Conservation (phyloP, 2,888 invertebrate genomes). For the Caenorhabditis sulstoni region DNA sequence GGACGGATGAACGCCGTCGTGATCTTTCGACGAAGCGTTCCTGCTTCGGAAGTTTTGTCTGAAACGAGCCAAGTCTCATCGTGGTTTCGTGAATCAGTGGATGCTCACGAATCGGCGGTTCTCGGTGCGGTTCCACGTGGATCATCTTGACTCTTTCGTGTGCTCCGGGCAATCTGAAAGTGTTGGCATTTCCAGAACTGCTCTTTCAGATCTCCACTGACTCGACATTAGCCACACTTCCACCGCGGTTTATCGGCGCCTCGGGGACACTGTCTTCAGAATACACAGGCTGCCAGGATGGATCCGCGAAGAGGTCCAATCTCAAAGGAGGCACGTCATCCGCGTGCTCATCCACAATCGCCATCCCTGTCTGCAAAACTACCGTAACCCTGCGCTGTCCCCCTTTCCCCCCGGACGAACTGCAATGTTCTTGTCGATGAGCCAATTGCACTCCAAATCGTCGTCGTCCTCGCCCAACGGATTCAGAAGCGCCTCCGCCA, state of each 20-base stretch:
- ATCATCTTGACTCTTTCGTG: slow-evolving; percentile 35
- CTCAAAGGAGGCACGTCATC: slow-evolving; percentile 23
- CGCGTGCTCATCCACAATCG: slow-evolving; percentile 55
- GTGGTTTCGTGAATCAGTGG: too few species aligned
- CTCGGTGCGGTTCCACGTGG: slow-evolving; percentile 13
- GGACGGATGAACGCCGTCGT: slow-evolving; percentile 7
- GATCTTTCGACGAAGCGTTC: slow-evolving; percentile 18
- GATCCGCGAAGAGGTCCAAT: slow-evolving; percentile 51
- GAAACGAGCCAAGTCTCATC: background rate
- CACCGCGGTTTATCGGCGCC: background rate
- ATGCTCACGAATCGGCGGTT: slow-evolving; percentile 17
- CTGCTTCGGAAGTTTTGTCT: slow-evolving; percentile 26
- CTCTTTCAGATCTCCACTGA: too few species aligned
- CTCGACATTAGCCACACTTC: slow-evolving; percentile 38
- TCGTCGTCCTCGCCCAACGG: slow-evolving; percentile 76
- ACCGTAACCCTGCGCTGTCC: too few species aligned
- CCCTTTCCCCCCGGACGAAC: slow-evolving; percentile 18
- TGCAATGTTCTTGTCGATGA: slow-evolving; percentile 63
- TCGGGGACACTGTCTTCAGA: slow-evolving; percentile 43
- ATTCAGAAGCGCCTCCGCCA: slow-evolving; percentile 74
- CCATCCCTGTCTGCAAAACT: slow-evolving; percentile 51
- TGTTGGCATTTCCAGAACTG: too few species aligned
- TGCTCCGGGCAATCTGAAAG: slow-evolving; percentile 24
- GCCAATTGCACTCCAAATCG: slow-evolving; percentile 67
- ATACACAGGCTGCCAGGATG: slow-evolving; percentile 44